These are phyloP conservation scores for Elgaria multicarinata DNA, from an alignment of 2,113 vertebrate species.

Conservation along the genomic window DNA sequence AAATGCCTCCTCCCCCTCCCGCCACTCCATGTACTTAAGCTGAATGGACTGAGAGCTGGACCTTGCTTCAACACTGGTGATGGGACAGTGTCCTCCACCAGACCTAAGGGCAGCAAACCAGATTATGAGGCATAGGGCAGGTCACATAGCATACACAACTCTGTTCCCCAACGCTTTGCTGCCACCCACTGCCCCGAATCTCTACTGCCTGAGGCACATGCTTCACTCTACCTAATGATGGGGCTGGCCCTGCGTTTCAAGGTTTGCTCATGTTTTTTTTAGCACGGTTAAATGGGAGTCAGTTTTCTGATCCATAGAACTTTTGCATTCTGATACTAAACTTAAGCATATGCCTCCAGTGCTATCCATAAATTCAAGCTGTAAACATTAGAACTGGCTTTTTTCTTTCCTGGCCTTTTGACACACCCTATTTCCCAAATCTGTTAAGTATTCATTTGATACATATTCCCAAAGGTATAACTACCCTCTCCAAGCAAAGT, in stretches of 20 bases:
- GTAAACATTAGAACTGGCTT: constrained; percentile 38
- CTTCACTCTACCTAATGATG: too few relatives aligned
- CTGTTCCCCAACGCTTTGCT: too few relatives aligned
- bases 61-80: too few relatives aligned
- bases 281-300: background rate
- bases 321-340: background rate
- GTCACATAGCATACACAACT: too few relatives aligned
- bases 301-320: background rate
- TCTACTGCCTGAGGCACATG: too few relatives aligned
- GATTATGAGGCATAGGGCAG: too few relatives aligned
- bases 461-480: constrained; percentile 68
- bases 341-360: constrained; percentile 37
- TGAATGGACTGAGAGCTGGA: too few relatives aligned
- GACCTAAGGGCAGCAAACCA: too few relatives aligned
- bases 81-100: too few relatives aligned
- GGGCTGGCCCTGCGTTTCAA: background rate
- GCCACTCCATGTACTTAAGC: too few relatives aligned
- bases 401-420: constrained; percentile 68
- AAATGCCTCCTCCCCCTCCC: too few relatives aligned
- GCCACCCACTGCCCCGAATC: too few relatives aligned
- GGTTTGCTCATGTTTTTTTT: background rate
- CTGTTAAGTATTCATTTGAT: constrained; percentile 59
- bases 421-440: constrained; percentile 70
- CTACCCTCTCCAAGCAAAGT: constrained; percentile 66
- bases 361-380: constrained; percentile 52